Conservation (phyloP, 2,113 vertebrate genomes). For the Corythoichthys haematopterus region DNA sequence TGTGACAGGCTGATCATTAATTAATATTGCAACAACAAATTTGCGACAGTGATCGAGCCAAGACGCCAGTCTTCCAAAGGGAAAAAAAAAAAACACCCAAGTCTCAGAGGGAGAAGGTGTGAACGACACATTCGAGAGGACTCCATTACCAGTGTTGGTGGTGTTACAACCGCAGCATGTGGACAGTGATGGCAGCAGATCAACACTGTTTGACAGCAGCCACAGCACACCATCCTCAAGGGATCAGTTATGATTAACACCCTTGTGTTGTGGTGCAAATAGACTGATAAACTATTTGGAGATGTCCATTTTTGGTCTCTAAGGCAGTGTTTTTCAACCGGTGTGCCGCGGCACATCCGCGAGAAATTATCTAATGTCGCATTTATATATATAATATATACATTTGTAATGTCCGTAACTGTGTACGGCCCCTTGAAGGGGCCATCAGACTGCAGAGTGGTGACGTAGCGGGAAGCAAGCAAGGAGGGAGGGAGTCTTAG, state of each 20-base stretch:
- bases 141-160: constrained; percentile 57
- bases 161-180: constrained; percentile 45
- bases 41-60: constrained; percentile 67
- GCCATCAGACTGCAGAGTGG: no score
- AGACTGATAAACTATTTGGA: constrained; percentile 37
- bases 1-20: constrained; percentile 76
- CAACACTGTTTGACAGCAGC: constrained; percentile 39
- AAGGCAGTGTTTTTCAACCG: no score
- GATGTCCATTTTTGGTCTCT: constrained; percentile 4
- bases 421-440: no score
- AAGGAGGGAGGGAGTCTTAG: no score
- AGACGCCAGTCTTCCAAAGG: constrained; percentile 48
- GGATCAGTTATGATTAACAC: constrained; percentile 37
- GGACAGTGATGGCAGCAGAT: constrained; percentile 34
- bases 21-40: constrained; percentile 84
- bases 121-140: constrained; percentile 64
- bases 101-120: constrained; percentile 56
- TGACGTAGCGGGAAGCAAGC: no score
- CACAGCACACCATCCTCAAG: constrained; percentile 20
- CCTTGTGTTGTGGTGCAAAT: constrained; percentile 22
- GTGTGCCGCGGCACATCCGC: no score
- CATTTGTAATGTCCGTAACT: no score
- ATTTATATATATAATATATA: no score
- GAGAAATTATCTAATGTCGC: no score
- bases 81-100: constrained; percentile 51